Percentiles rank a stretch among this genome's conserved stretches.
These are phyloP conservation scores for Rhea pennata DNA, from an alignment of 2,113 vertebrate species.

Conservation along the genomic window DNA sequence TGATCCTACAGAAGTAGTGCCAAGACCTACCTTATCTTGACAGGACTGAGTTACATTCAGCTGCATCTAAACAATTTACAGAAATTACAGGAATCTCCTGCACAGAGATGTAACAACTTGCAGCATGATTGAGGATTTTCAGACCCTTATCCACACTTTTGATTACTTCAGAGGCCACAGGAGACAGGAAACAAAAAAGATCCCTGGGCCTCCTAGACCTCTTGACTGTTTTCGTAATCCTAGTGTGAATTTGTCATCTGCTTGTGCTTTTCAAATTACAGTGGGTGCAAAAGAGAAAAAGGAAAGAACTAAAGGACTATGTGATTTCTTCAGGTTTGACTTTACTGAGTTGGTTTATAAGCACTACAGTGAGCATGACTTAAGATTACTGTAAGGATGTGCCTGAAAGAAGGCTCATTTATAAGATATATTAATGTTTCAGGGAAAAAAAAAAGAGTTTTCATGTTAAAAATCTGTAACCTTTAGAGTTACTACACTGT, in stretches of 20 bases:
- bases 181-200: not conserved
- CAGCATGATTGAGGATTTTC: not conserved
- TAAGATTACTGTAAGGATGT: not conserved
- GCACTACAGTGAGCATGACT: not conserved
- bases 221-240: not conserved
- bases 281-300: not conserved
- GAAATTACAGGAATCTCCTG: not conserved
- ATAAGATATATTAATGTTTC: not conserved
- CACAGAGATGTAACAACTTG: constrained; percentile 1
- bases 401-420: not conserved
- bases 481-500: not conserved
- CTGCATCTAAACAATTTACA: constrained; percentile 14
- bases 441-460: not conserved
- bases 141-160: not conserved
- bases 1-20: constrained; percentile 37
- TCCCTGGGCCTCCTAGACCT: not conserved
- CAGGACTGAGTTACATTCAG: not conserved
- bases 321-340: not conserved
- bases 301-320: not conserved
- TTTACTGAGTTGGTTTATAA: not conserved
- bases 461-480: not conserved
- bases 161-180: not conserved
- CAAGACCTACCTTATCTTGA: constrained; percentile 52
- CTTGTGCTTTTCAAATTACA: constrained; percentile 1
- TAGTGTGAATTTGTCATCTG: not conserved